These are phyloP conservation scores for Anarsia innoxiella DNA, from an alignment of 2,888 invertebrate genomes.

Conservation along the genomic window DNA sequence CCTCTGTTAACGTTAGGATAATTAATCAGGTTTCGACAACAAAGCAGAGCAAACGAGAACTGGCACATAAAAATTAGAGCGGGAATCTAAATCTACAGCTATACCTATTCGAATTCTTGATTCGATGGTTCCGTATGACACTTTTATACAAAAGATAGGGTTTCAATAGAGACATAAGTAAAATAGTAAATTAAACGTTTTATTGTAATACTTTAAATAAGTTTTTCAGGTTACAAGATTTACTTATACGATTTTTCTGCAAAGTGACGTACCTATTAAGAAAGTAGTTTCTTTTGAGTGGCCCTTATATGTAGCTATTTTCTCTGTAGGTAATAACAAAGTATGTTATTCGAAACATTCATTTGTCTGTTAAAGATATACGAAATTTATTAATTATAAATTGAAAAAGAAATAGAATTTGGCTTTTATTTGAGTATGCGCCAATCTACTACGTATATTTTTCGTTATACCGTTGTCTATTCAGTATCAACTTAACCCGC, in stretches of 20 bases:
- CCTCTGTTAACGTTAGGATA: slow-evolving; percentile 7
- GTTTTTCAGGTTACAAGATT: too few species aligned
- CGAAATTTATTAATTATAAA: not conserved
- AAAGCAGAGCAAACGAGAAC: slow-evolving; percentile 12
- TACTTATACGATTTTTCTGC: too few species aligned
- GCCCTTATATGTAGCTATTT: too few species aligned
- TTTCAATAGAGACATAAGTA: not conserved
- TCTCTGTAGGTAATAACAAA: too few species aligned
- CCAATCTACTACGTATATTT: too few species aligned
- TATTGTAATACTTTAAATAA: not conserved
- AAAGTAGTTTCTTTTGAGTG: too few species aligned
- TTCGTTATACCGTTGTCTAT: too few species aligned
- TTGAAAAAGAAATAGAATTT: not conserved
- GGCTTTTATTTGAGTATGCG: not conserved
- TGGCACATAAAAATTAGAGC: slow-evolving; percentile 10
- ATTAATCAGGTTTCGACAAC: slow-evolving; percentile 15
- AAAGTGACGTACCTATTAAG: too few species aligned
- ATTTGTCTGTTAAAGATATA: not conserved
- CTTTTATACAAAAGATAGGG: not conserved
- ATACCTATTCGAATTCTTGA: not conserved
- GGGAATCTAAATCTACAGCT: not conserved
- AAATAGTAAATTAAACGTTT: not conserved
- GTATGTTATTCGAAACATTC: not conserved
- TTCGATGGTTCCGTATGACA: not conserved
- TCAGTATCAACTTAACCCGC: not conserved